Conservation (phyloP, 1,140 invertebrate genomes). For the Coelopa frigida region DNA sequence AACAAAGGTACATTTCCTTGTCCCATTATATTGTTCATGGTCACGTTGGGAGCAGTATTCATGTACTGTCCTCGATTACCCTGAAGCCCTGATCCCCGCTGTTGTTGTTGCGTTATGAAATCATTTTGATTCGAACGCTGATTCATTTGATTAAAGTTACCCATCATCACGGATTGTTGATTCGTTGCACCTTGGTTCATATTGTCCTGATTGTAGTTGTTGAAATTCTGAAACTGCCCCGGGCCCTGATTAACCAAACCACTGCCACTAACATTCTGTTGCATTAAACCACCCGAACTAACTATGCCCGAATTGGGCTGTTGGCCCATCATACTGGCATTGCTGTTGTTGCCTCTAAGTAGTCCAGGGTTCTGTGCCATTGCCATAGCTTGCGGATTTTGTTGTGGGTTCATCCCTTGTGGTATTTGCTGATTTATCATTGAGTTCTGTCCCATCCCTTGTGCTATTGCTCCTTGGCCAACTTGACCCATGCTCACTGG, state of each 20-base stretch:
- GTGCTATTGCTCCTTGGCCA: too few species aligned
- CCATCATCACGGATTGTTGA: conserved; percentile 44
- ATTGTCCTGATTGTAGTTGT: conserved; percentile 33
- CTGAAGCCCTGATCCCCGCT: conserved; percentile 36
- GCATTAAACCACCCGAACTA: conserved; percentile 28
- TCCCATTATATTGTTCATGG: conserved; percentile 50
- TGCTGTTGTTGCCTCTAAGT: conserved; percentile 14
- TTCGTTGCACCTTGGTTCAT: conserved; percentile 23
- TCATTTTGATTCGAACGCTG: conserved; percentile 44
- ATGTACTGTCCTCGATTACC: conserved; percentile 43
- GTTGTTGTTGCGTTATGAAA: conserved; percentile 51
- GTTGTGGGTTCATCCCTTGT: conserved; percentile 49
- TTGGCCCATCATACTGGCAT: conserved; percentile 12
- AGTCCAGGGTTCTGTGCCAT: conserved; percentile 46
- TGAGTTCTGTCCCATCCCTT: conserved; percentile 47
- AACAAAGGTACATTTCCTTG: conserved; percentile 47
- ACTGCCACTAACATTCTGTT: conserved; percentile 18
- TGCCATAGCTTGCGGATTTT: conserved; percentile 40
- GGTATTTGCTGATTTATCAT: conserved; percentile 47
- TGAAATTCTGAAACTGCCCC: conserved; percentile 42
- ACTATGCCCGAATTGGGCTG: conserved; percentile 28
- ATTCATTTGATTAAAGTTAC: conserved; percentile 42
- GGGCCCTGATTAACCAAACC: conserved; percentile 22
- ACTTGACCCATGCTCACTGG: conserved; percentile 46
- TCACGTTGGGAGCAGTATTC: conserved; percentile 43